Evolutionary conservation across 2,797 vertebrate genomes (phyloP).

Genomic region (Apogon hyalosoma): DNA sequence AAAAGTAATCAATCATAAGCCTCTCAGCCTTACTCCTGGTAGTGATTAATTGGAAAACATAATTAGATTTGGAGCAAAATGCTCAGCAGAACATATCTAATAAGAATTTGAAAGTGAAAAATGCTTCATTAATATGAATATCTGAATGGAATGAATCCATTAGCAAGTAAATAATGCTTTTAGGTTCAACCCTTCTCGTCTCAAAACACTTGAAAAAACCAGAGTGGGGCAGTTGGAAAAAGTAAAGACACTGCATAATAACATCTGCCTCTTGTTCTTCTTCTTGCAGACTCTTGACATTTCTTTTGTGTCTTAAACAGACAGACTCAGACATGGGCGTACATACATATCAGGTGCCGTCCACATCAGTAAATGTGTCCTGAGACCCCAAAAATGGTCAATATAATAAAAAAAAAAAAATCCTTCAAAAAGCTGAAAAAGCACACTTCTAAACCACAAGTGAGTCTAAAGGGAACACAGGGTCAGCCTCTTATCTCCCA

Average conservation of each 20-base stretch:
- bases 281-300: not conserved
- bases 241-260: slow-evolving; percentile 21
- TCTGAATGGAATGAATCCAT: slow-evolving; percentile 50
- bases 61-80: slow-evolving; percentile 64
- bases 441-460: slow-evolving; percentile 17
- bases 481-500: slow-evolving; percentile 8
- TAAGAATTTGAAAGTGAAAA: slow-evolving; percentile 65
- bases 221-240: slow-evolving; percentile 6
- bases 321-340: not conserved
- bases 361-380: not conserved
- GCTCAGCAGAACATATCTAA: slow-evolving; percentile 46
- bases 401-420: slow-evolving; percentile 2
- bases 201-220: slow-evolving; percentile 27
- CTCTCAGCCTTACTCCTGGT: slow-evolving; percentile 12
- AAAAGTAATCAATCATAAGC: slow-evolving; percentile 42
- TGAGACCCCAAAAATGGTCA: slow-evolving; percentile 16
- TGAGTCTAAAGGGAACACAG: slow-evolving; percentile 12
- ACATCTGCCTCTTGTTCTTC: slow-evolving; percentile 13
- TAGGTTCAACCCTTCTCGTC: slow-evolving; percentile 11
- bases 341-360: not conserved
- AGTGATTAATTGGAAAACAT: slow-evolving; percentile 67
- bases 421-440: slow-evolving; percentile 23
- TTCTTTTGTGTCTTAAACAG: slow-evolving; percentile 15
- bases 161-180: slow-evolving; percentile 18
- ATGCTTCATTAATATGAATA: slow-evolving; percentile 62